phyloP scores from a whole-genome alignment of 2,113 vertebrate species.

The Stigmatopora argus region DNA sequence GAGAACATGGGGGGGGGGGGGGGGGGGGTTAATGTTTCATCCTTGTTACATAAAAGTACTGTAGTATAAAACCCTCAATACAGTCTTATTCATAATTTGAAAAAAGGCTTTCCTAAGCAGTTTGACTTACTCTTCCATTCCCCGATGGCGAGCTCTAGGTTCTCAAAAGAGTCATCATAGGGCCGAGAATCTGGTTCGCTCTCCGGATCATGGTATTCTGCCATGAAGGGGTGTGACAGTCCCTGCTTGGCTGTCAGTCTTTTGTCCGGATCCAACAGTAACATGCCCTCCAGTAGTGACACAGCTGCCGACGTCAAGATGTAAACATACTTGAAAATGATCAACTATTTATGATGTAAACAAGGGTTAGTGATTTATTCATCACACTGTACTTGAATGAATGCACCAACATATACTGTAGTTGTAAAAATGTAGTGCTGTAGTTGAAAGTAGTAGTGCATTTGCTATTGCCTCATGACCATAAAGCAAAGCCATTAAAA shows the following conservation, averaged over 20 bases:
- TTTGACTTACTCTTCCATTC: slow-evolving; percentile 76
- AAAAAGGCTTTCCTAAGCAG: background rate
- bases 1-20: too few species aligned
- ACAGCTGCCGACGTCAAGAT: slow-evolving; percentile 47
- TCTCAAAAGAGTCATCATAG: slow-evolving; percentile 79
- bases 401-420: background rate
- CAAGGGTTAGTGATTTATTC: background rate
- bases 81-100: background rate
- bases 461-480: too few species aligned
- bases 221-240: slow-evolving; percentile 69
- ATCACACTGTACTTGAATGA: background rate
- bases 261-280: slow-evolving; percentile 72
- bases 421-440: background rate
- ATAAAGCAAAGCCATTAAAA: too few species aligned
- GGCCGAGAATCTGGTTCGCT: slow-evolving; percentile 60
- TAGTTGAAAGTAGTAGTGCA: background rate
- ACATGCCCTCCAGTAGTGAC: slow-evolving; percentile 71
- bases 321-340: background rate
- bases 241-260: slow-evolving; percentile 67
- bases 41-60: background rate
- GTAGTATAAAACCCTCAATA: background rate
- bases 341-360: background rate
- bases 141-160: slow-evolving; percentile 64
- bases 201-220: slow-evolving; percentile 72
- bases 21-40: background rate